These are phyloP conservation scores for Hemiprocne comata DNA, from an alignment of 2,113 vertebrate species.

Conservation along the genomic window DNA sequence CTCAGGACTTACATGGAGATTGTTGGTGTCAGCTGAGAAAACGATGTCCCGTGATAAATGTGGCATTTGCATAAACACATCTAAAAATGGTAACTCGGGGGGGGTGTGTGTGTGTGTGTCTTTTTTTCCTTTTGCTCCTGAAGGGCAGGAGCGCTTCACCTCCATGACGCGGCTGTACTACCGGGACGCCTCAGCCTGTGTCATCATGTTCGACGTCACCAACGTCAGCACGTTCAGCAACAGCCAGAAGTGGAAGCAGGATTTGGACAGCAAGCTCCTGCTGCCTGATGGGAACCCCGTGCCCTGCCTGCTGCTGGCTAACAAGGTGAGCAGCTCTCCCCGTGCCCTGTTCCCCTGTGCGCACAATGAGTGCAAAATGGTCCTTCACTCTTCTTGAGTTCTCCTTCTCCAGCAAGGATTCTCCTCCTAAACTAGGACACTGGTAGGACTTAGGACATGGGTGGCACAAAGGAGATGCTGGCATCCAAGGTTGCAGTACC, in stretches of 20 bases:
- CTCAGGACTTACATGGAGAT: fast-evolving
- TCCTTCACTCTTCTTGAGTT: neutral
- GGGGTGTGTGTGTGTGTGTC: too few relatives aligned
- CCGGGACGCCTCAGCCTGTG: conserved; percentile 82
- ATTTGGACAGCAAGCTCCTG: conserved; percentile 84
- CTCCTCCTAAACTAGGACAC: neutral
- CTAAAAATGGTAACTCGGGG: fast-evolving
- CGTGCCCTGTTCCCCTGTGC: fast-evolving
- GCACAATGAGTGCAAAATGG: fast-evolving
- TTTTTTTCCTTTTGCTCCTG: neutral
- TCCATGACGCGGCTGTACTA: conserved; percentile 92
- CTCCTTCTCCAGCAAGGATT: neutral
- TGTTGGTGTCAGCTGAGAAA: neutral
- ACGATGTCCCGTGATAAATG: fast-evolving
- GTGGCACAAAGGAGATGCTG: neutral
- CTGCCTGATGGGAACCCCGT: conserved; percentile 76
- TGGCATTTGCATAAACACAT: fast-evolving
- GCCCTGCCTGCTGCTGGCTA: conserved; percentile 89
- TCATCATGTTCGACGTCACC: conserved; percentile 90
- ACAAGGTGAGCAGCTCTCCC: conserved; percentile 77
- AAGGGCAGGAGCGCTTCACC: conserved; percentile 90
- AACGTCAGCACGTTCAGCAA: conserved; percentile 80
- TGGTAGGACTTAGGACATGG: fast-evolving
- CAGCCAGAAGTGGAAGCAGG: conserved; percentile 87
- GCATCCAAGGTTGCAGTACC: neutral